Conservation (phyloP, 1,140 invertebrate species). For the Scaptomyza montana region DNA sequence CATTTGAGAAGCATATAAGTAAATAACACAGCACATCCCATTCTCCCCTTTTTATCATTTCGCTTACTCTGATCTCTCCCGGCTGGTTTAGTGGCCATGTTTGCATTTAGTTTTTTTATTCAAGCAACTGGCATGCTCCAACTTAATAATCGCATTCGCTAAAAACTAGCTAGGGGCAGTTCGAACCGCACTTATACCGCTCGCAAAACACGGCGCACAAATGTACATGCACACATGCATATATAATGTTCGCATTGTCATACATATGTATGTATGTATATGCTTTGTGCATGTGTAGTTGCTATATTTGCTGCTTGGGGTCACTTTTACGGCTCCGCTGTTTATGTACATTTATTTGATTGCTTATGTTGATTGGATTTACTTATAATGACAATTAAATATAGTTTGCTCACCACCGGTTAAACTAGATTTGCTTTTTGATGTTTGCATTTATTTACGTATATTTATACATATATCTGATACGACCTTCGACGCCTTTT, state of each 20-base stretch:
- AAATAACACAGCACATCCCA: slow-evolving; percentile 56
- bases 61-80: slow-evolving; percentile 1
- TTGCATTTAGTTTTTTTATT: slow-evolving; percentile 42
- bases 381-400: slow-evolving; percentile 52
- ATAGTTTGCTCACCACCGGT: slow-evolving; percentile 35
- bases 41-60: slow-evolving; percentile 22
- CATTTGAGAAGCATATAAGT: slow-evolving; percentile 55
- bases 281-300: slow-evolving; percentile 6
- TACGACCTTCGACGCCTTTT: slow-evolving; percentile 18
- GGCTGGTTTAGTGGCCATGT: slow-evolving; percentile 42
- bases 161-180: slow-evolving; percentile 71
- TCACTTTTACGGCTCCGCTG: slow-evolving; percentile 30
- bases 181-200: slow-evolving; percentile 59
- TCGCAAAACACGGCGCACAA: slow-evolving; percentile 14
- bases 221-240: slow-evolving; percentile 12
- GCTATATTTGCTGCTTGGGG: slow-evolving; percentile 20
- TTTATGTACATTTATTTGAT: background rate
- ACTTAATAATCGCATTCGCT: slow-evolving; percentile 51
- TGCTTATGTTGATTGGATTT: slow-evolving; percentile 29
- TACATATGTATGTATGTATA: background rate
- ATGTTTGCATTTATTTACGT: slow-evolving; percentile 4
- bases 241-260: background rate
- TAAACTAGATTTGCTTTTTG: slow-evolving; percentile 41
- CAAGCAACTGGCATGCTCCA: slow-evolving; percentile 26
- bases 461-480: background rate